Evolutionary conservation across 2,113 vertebrate species (phyloP).

Genomic region (Empidonax traillii): DNA sequence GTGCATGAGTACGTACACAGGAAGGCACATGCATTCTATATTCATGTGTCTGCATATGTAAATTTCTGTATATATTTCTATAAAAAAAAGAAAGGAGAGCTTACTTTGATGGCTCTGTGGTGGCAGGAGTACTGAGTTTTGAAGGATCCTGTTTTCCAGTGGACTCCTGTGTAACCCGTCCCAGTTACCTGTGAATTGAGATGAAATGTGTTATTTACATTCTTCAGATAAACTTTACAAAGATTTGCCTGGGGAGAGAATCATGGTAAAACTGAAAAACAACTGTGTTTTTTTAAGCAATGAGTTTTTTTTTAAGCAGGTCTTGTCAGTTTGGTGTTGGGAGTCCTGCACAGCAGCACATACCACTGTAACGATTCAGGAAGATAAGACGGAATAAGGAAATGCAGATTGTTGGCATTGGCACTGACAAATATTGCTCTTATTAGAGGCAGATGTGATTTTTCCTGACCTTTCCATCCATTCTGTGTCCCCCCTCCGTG

Average conservation of each 20-base stretch:
- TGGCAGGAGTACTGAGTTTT: neutral
- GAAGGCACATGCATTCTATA: neutral
- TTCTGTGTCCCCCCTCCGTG: neutral
- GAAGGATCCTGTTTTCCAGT: neutral
- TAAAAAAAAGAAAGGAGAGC: neutral
- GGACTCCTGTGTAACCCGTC: neutral
- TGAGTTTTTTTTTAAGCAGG: neutral
- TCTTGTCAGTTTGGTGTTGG: neutral
- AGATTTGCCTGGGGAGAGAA: neutral
- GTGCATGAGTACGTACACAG: neutral
- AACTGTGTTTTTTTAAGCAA: neutral
- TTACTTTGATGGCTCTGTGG: neutral
- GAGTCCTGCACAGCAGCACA: neutral
- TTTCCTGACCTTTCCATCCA: neutral
- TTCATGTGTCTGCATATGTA: rapidly evolving
- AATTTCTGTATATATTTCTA: neutral
- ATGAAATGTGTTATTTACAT: neutral
- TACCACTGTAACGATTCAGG: neutral
- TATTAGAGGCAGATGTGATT: conserved; percentile 33
- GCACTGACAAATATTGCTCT: neutral
- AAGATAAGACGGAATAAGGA: neutral
- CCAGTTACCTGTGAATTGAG: neutral
- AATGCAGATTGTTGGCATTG: neutral
- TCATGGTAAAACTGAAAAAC: neutral
- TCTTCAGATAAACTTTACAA: neutral